phyloP scores from a whole-genome alignment of 2,113 vertebrate genomes.

The Nyctereutes procyonoides region DNA sequence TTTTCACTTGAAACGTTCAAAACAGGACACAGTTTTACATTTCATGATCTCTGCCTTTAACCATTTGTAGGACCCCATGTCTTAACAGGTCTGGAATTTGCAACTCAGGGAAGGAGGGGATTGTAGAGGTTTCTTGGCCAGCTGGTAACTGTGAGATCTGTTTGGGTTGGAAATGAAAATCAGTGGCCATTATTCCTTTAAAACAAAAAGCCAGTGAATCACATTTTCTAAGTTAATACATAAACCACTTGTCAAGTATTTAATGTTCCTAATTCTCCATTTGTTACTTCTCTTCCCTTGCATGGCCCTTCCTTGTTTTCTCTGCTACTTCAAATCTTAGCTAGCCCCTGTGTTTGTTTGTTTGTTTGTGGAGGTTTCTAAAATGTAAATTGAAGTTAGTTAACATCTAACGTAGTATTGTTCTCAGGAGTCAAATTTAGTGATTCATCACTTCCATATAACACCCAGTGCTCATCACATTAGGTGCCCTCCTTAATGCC shows the following conservation, averaged over 20 bases:
- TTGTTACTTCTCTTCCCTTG: neutral
- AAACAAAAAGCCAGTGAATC: neutral
- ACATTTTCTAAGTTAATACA: slow-evolving; percentile 28
- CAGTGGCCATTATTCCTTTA: neutral
- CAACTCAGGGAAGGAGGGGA: slow-evolving; percentile 1
- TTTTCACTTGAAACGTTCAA: slow-evolving; percentile 50
- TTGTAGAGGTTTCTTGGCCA: neutral
- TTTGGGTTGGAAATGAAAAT: slow-evolving; percentile 6
- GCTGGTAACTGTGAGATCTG: neutral
- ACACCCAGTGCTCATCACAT: neutral
- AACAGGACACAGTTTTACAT: slow-evolving; percentile 36
- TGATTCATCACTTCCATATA: neutral
- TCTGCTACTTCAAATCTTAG: slow-evolving; percentile 6
- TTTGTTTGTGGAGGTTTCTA: neutral
- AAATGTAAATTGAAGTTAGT: neutral
- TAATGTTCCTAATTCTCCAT: neutral
- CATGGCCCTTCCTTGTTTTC: neutral
- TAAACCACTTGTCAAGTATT: neutral
- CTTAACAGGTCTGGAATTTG: neutral
- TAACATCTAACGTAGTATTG: neutral
- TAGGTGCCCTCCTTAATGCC: neutral
- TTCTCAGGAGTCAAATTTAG: neutral
- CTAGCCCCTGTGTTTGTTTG: neutral
- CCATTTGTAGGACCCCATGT: neutral
- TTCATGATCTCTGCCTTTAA: slow-evolving; percentile 23